Evolutionary conservation across 1,140 invertebrate genomes (phyloP), one percentile per base, ranked within the genome.

Genomic region (Dinoponera quadriceps): DNA sequence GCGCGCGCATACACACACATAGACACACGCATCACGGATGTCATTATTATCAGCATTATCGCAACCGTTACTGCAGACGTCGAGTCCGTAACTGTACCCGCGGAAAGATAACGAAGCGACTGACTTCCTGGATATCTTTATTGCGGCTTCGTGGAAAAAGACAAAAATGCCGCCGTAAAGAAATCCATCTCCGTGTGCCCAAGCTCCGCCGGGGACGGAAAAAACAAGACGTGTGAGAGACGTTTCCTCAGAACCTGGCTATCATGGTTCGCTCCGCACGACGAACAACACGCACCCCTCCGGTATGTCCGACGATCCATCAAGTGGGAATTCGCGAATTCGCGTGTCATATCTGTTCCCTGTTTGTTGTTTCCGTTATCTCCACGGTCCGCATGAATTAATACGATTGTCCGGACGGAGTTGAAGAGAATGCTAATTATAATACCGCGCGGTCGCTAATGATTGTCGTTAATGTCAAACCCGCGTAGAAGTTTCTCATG

Each of bases 51-150:
- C 51, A 78, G n/a, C 33, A 69, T 78, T 78, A 80, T 80, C 33
- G 38, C 65, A 57, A 80, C 75, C 65, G 75, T 80, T 80, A 80
- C 65, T 44, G n/a, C 33, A 57, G 68, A 80, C 18, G 16, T 57
- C 44, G 22, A 55, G 75, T 48, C n/a, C 38, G 38, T 80, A 80
- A 80, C 75, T 80, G 75, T 80, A 80, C 18, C 63, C n/a, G 51
- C 51, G 51, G 51, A 78, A 80, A 80, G 75, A 80, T 80, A 80
- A 80, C 75, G 65, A 69, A 80, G 75, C 9, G 33, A 14, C 63
- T 29, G 38, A 55, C 75, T 80, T 80, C 75, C 65, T 80, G 75
- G 75, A 80, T 80, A 80, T 80, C 65, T 80, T 80, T 80, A 80
- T 80, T 80, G 54, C 65, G 16, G 51, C 63, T 3, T 1, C 33